These are phyloP conservation scores for Corydoras maculifer DNA, from an alignment of 2,113 vertebrate genomes.

Conservation along the genomic window DNA sequence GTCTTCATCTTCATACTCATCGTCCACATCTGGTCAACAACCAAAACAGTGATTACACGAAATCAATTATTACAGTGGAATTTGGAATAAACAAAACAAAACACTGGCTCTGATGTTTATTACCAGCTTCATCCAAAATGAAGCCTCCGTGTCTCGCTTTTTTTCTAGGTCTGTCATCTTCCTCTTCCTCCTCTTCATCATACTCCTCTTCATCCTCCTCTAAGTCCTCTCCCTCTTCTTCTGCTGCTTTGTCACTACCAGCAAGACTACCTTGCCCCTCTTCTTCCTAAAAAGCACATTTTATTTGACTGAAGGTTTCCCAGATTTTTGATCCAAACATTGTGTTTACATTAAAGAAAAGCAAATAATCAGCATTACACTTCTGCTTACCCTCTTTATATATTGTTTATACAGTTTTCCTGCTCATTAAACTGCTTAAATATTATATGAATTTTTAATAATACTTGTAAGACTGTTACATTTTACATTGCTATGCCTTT, in stretches of 20 bases:
- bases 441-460: too few species aligned
- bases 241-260: constrained; percentile 86
- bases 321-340: too few species aligned
- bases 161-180: constrained; percentile 83
- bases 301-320: neutral
- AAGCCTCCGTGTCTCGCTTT: constrained; percentile 82
- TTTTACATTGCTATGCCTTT: too few species aligned
- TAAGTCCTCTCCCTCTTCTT: constrained; percentile 65
- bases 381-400: too few species aligned
- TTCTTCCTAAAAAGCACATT: constrained; percentile 54
- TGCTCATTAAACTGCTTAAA: too few species aligned
- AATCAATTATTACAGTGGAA: too few species aligned
- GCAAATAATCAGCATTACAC: too few species aligned
- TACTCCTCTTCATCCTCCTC: constrained; percentile 77
- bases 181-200: constrained; percentile 86
- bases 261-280: constrained; percentile 68
- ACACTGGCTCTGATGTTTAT: neutral
- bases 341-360: too few species aligned
- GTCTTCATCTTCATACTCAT: constrained; percentile 92
- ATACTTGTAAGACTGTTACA: too few species aligned
- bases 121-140: constrained; percentile 89
- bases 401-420: too few species aligned
- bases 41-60: too few species aligned
- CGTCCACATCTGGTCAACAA: constrained; percentile 75
- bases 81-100: too few species aligned